A percentile compares a stretch with the other conserved stretches of the same genome.
Evolutionary conservation across 2,113 vertebrate species (phyloP).

Genomic region (zebrafish (Danio rerio)): GRCz12tu NC_133197.1:21361501-21362000

Average conservation of each 20-base stretch:
- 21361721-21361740: not conserved
- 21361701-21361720: slow-evolving; percentile 17
- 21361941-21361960: no score
- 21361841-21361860: not conserved
- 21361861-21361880: not conserved
- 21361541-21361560: not conserved
- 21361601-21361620: not conserved
- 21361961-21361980: no score
- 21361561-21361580: not conserved
- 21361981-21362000: no score
- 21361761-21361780: not conserved
- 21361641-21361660: slow-evolving; percentile 21
- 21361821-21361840: not conserved
- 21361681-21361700: slow-evolving; percentile 1
- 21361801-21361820: not conserved
- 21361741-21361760: not conserved
- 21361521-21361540: not conserved
- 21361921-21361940: not conserved
- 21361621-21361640: not conserved
- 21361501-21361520: slow-evolving; percentile 4
- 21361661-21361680: slow-evolving; percentile 7
- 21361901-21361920: not conserved
- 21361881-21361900: not conserved
- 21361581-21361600: not conserved
- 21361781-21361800: not conserved